Base-by-base conservation (phyloP, 2,113 vertebrate species). In the Burhinus bistriatus region DNA sequence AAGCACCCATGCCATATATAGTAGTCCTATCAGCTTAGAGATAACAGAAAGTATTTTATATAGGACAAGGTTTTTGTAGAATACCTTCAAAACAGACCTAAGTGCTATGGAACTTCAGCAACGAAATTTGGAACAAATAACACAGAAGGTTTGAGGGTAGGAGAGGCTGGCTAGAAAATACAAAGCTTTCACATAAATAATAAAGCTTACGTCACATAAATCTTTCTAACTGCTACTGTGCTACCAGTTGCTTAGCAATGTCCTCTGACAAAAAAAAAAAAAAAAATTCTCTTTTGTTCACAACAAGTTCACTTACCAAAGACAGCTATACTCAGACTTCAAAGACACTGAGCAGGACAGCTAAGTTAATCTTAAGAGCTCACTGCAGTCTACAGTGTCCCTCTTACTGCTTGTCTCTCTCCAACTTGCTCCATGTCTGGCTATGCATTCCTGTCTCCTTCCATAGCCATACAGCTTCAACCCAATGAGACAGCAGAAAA, bases 51-150 rank as follows among this genome's bases (percentile, higher is more conserved):
- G 9, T 12, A 49, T 26, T 55, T 62, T 21, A 15, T 13, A 21
- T 2, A 75, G 32, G 32, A 58, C 42, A 38, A 36, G 10, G 40
- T 29, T 94, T 90, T 70, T 57, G 34, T 5, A 75, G 32, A 54
- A 83, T 9, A 70, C 14, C 45, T 47, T 47, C 21, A 27, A 40
- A 84, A 44, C 7, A 57, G 26, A 51, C 27, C 13, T 12, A 58
- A 55, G 45, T 22, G 6, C 25, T 11, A 36, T 14, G 23, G 25
- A 87, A 73, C 65, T 19, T 83, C 40, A 82, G 13, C 45, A 32
- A 44, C 0, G 0, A n/a, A 54, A 57, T 47, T 70, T 5, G 1
- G 47, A 95, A 62, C 29, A 86, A 80, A 19, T 18, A 47, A 11
- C 16, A 38, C 40, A 51, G 26, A 80, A 57, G 11, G 86, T 57